Percentiles rank a stretch among this genome's conserved stretches.
Conservation (phyloP, 1,140 invertebrate species). For the Aphaenogaster rudis region DNA sequence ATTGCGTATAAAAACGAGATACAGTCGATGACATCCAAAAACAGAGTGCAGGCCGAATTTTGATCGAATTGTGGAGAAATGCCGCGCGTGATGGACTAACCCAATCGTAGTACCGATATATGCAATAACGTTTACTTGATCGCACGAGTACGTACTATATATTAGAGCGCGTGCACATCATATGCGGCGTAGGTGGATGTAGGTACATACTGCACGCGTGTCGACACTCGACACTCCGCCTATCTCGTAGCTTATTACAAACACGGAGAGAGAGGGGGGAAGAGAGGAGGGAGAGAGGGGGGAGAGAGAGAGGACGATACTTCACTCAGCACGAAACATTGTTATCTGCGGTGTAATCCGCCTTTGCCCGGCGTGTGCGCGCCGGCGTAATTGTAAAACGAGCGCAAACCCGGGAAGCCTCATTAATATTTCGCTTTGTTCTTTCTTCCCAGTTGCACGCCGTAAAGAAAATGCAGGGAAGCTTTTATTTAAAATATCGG, state of each 20-base stretch:
- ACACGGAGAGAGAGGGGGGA: background rate
- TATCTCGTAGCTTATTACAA: conserved; percentile 38
- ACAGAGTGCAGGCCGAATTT: background rate
- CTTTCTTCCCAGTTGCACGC: background rate
- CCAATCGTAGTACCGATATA: conserved; percentile 9
- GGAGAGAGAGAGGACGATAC: background rate
- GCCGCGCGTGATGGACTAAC: conserved; percentile 31
- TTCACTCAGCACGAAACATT: conserved; percentile 40
- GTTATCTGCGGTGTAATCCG: conserved; percentile 37
- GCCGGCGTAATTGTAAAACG: conserved; percentile 8
- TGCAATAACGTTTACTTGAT: conserved; percentile 50
- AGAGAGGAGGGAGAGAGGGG: background rate
- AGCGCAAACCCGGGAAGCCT: background rate
- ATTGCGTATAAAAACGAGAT: background rate
- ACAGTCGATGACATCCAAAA: background rate
- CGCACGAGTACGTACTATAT: conserved; percentile 3
- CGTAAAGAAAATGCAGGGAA: background rate
- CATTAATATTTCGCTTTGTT: conserved; percentile 38
- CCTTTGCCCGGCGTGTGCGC: background rate
- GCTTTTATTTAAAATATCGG: conserved; percentile 17
- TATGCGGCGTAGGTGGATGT: background rate
- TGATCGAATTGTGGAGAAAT: conserved; percentile 1
- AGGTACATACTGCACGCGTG: conserved; percentile 25
- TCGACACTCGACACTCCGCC: conserved; percentile 43
- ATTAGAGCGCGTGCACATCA: conserved; percentile 19